Base-by-base conservation (phyloP, 2,888 invertebrate species). In the Hirtodrosophila trivittata region DNA sequence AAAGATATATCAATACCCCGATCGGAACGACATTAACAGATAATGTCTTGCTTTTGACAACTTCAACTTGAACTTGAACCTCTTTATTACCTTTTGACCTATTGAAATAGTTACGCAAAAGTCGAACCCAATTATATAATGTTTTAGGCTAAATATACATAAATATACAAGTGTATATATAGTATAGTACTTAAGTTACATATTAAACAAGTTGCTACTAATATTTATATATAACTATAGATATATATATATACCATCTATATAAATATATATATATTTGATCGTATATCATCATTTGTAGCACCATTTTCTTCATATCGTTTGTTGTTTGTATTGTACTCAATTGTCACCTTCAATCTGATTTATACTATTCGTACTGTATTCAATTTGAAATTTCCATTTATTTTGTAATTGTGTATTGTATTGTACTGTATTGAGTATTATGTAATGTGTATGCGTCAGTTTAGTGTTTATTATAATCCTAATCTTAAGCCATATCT, bases 301-400 rank as follows among this genome's bases (percentile, higher is more conserved):
- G 67, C 46, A 71, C 13, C 10, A 46, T 46, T 32, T 55, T 30
- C 54, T 73, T 62, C 12, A 35, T 49, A 54, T 68, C 52, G 62
- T 7, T 57, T 41, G 28, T 37, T 33, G 14, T 39, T 46, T 41
- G 13, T 39, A 9, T 21, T 47, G n/a, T n/a, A n/a, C n/a, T n/a
- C n/a, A n/a, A n/a, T n/a, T n/a, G n/a, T n/a, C n/a, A n/a, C n/a
- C n/a, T n/a, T n/a, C n/a, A n/a, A n/a, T n/a, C n/a, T n/a, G n/a
- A n/a, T n/a, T n/a, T n/a, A n/a, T n/a, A n/a, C n/a, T n/a, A n/a
- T n/a, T n/a, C n/a, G n/a, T n/a, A n/a, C n/a, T n/a, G 33, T 54
- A 14, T 39, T 46, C 18, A 30, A 28, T 65, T 13, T 49, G 32
- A 37, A 9, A 58, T 43, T 60, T n/a, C n/a, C n/a, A n/a, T n/a